Evolutionary conservation across 2,888 invertebrate genomes (phyloP).

Genomic region (Lepeophtheirus nordmannii): DNA sequence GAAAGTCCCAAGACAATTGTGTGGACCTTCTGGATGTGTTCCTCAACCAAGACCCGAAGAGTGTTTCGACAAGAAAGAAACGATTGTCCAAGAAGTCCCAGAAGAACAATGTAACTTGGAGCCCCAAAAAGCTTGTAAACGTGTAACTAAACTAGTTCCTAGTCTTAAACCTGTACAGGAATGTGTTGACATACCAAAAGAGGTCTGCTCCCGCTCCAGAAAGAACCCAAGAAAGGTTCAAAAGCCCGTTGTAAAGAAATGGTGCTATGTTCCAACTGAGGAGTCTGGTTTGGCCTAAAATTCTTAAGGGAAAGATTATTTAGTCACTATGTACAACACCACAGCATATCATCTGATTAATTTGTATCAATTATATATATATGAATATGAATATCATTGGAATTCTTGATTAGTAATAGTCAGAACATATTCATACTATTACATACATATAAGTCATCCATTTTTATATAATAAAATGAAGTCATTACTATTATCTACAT

Average conservation of each 20-base stretch:
- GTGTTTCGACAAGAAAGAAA: slow-evolving; percentile 10
- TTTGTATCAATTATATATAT: too few species aligned
- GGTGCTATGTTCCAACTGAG: slow-evolving; percentile 5
- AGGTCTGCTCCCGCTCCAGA: slow-evolving; percentile 7
- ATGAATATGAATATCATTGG: too few species aligned
- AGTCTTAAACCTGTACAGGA: background rate
- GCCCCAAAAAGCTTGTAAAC: slow-evolving; percentile 1
- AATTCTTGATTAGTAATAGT: too few species aligned
- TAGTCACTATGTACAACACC: too few species aligned
- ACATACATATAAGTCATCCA: too few species aligned
- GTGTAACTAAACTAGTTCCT: slow-evolving; percentile 7
- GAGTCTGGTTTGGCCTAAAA: background rate
- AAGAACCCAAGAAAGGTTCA: slow-evolving; percentile 1
- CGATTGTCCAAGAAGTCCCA: slow-evolving; percentile 5
- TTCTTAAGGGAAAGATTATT: too few species aligned
- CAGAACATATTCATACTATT: too few species aligned
- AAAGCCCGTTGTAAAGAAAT: slow-evolving; percentile 8
- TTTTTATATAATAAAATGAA: too few species aligned
- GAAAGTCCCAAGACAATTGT: slow-evolving; percentile 11
- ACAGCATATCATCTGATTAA: too few species aligned
- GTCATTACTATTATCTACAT: too few species aligned
- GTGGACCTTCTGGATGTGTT: slow-evolving; percentile 11
- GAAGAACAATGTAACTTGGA: background rate
- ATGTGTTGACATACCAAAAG: slow-evolving; percentile 14
- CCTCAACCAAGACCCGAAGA: slow-evolving; percentile 11